phyloP scores from a whole-genome alignment of 2,888 invertebrate genomes.

The Digitonthophagus gazella region DNA sequence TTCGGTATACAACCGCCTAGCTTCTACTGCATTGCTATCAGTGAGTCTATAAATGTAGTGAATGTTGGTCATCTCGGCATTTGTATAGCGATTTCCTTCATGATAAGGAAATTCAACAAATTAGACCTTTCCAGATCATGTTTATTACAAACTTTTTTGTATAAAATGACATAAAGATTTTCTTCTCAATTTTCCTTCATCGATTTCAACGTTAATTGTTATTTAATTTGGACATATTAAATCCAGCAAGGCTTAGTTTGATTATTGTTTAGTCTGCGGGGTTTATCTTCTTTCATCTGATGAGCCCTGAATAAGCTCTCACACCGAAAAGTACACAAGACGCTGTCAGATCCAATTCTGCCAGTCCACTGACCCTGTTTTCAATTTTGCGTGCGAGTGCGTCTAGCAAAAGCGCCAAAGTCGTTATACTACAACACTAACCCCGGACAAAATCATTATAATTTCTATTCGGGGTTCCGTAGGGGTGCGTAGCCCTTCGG shows the following conservation, averaged over 20 bases:
- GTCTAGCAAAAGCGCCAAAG: background rate
- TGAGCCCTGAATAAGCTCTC: background rate
- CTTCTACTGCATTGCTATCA: too few relatives aligned
- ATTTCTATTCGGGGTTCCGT: constrained; percentile 36
- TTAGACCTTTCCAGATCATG: too few relatives aligned
- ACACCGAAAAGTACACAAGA: background rate
- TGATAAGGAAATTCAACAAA: too few relatives aligned
- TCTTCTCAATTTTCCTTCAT: too few relatives aligned
- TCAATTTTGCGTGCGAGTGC: constrained; percentile 31
- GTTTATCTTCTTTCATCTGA: background rate
- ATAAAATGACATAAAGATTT: too few relatives aligned
- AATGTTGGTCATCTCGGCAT: too few relatives aligned
- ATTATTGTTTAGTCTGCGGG: background rate
- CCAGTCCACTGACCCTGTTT: constrained; percentile 31
- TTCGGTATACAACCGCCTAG: too few relatives aligned
- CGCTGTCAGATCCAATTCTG: constrained; percentile 4
- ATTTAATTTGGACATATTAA: too few relatives aligned
- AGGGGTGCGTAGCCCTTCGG: constrained; percentile 39
- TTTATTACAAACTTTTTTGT: too few relatives aligned
- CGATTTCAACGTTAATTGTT: too few relatives aligned
- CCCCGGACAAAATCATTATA: constrained; percentile 36
- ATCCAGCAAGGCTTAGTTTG: background rate
- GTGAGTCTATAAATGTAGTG: too few relatives aligned
- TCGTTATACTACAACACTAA: constrained; percentile 1
- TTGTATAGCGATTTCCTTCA: too few relatives aligned